Base-by-base conservation (phyloP, 1,140 invertebrate genomes). In the Leptonema lineaticorne region DNA sequence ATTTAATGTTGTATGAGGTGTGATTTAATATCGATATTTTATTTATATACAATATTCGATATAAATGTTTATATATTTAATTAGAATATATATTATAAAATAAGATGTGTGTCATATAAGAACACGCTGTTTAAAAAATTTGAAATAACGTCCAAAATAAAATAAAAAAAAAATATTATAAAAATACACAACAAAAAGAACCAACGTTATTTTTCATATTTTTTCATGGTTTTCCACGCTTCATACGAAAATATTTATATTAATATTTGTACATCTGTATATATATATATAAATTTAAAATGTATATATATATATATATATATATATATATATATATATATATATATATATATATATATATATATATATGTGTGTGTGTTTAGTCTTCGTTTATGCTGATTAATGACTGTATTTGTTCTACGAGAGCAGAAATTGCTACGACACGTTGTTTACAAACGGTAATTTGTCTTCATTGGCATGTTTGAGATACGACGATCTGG, bases 391-490 rank as follows among this genome's bases (percentile, higher is more conserved):
- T 53, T 53, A 53, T 53, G n/a, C 50, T 53, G 50, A 53, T 53
- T 53, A 53, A 53, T 53, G 50, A 53, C 50, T 26, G 50, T 53
- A 53, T 53, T 53, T 53, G 50, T 24, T 53, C 50, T 53, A 22
- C 50, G 20, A 53, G 50, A 53, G 50, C 50, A 53, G 22, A 53
- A 53, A 53, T 53, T 53, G 50, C 50, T 53, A 53, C 50, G 50
- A 53, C 50, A 53, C 20, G 50, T 53, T 53, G 50, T 53, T 53
- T 53, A 53, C 50, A 53, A 53, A 53, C 50, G 50, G 50, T 53
- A 53, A 53, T 53, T 53, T 53, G 50, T 53, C 50, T 53, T 53
- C 50, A 53, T 53, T 53, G 50, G 50, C 50, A 53, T 53, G 20
- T 53, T 53, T 53, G 50, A 53, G 50, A 53, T 53, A 53, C 18